Conservation (phyloP, 2,797 vertebrate genomes). For the Coracias cyanogaster region DNA sequence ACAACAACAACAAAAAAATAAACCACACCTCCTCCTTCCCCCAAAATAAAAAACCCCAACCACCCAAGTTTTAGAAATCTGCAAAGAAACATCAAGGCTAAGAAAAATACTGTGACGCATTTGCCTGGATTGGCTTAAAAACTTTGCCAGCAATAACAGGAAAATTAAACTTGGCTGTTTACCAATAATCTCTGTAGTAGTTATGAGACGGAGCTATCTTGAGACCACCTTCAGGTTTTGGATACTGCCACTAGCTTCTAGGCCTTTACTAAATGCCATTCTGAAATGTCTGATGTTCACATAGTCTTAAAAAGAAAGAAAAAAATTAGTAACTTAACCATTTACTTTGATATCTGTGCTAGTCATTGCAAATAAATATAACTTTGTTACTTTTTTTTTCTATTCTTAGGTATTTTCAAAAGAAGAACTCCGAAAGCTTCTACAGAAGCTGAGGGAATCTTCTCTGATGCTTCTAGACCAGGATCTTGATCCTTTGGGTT, state of each 20-base stretch:
- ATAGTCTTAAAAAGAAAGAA: neutral
- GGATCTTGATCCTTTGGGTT: slow-evolving; percentile 93
- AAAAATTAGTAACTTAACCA: neutral
- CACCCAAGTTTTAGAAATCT: neutral
- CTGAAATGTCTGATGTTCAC: neutral
- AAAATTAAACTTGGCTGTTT: neutral
- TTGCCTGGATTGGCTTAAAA: neutral
- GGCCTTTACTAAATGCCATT: neutral
- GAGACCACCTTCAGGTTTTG: neutral
- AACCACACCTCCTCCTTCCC: neutral
- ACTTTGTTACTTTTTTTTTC: neutral
- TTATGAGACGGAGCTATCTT: neutral
- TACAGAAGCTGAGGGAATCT: slow-evolving; percentile 93
- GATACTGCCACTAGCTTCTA: neutral
- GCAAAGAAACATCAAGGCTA: neutral
- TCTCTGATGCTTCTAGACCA: slow-evolving; percentile 92
- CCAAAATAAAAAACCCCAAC: neutral
- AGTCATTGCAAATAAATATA: neutral
- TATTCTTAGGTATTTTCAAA: slow-evolving; percentile 92
- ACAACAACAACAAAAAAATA: neutral
- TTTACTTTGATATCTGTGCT: neutral
- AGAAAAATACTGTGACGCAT: neutral
- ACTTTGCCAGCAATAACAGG: neutral
- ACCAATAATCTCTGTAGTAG: neutral
- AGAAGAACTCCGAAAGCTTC: slow-evolving; percentile 89